These are phyloP conservation scores for Homalodisca vitripennis DNA, from an alignment of 1,140 invertebrate genomes.

Conservation along the genomic window DNA sequence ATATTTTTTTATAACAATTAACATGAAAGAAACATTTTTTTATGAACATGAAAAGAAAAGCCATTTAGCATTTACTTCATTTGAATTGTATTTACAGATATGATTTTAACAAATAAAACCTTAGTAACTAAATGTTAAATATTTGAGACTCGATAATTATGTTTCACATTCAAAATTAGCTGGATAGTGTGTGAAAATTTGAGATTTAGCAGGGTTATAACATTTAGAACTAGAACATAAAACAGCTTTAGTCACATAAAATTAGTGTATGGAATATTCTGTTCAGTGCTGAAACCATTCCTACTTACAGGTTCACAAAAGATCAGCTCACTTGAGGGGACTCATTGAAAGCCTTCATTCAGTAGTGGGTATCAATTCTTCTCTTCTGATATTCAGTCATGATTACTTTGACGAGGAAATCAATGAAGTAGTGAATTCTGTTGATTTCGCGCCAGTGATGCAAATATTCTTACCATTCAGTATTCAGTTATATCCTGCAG, in stretches of 20 bases:
- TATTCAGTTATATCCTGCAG: slow-evolving; percentile 86
- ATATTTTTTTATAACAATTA: background rate
- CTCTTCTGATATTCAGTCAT: slow-evolving; percentile 91
- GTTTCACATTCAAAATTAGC: background rate
- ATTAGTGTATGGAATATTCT: slow-evolving; percentile 16
- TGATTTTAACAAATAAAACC: too few species aligned
- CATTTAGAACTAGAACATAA: background rate
- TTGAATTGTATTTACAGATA: too few species aligned
- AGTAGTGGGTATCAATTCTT: slow-evolving; percentile 82
- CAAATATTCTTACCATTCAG: slow-evolving; percentile 97
- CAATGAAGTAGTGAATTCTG: slow-evolving; percentile 71
- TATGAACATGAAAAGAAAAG: too few species aligned
- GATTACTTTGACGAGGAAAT: slow-evolving; percentile 91
- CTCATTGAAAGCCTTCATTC: slow-evolving; percentile 88
- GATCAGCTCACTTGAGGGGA: slow-evolving; percentile 87
- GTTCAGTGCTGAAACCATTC: background rate
- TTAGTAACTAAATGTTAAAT: too few species aligned
- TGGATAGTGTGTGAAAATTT: background rate
- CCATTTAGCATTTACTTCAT: too few species aligned
- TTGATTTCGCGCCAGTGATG: slow-evolving; percentile 68
- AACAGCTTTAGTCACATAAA: background rate
- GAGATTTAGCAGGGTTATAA: background rate
- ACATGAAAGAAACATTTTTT: background rate
- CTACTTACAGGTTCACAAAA: slow-evolving; percentile 79
- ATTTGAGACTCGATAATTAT: background rate